These are phyloP conservation scores for Tinamus major DNA, from an alignment of 2,797 vertebrate genomes.

Conservation along the genomic window DNA sequence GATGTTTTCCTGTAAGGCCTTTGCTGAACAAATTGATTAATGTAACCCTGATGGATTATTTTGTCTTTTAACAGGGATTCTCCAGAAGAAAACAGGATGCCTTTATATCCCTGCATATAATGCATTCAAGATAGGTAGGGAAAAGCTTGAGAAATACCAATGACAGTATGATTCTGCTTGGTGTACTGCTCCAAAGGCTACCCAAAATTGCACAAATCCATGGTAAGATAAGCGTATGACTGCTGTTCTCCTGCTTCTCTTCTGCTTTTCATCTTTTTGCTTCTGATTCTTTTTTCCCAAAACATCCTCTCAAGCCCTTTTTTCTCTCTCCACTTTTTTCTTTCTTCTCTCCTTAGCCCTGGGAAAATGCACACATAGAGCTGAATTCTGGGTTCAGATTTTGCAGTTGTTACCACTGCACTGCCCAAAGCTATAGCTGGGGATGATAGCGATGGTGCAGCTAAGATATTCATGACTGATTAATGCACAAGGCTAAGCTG, in stretches of 20 bases:
- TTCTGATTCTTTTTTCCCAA: neutral
- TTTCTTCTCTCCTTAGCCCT: neutral
- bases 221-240: rapidly evolving
- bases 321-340: neutral
- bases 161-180: neutral
- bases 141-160: neutral
- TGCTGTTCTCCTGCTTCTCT: neutral
- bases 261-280: neutral
- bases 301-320: neutral
- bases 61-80: neutral
- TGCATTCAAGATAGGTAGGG: neutral
- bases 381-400: neutral
- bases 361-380: neutral
- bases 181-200: neutral
- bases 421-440: neutral
- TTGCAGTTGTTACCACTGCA: neutral
- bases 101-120: neutral
- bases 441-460: neutral
- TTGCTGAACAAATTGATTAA: neutral
- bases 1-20: neutral
- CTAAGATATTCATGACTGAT: neutral
- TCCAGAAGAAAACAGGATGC: neutral
- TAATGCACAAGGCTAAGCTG: neutral
- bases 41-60: neutral
- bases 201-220: neutral